Percentiles rank a stretch among this genome's conserved stretches.
Evolutionary conservation across 2,888 invertebrate species (phyloP).

Genomic region (Oligia strigilis): DNA sequence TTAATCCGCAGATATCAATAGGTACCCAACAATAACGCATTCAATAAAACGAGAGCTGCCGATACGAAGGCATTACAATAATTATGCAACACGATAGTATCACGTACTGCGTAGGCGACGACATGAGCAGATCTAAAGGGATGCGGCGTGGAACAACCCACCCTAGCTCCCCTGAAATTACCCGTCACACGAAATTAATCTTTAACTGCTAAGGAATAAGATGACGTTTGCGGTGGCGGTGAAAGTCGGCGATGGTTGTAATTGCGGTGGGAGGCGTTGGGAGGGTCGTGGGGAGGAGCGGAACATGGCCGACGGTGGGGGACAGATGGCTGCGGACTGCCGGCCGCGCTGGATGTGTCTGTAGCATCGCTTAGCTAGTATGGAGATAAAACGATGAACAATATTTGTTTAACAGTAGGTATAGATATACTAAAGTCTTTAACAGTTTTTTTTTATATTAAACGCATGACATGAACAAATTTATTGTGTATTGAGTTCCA

Average conservation of each 20-base stretch:
- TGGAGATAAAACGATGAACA: slow-evolving; percentile 12
- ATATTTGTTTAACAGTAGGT: slow-evolving; percentile 8
- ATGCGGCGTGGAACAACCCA: slow-evolving; percentile 83
- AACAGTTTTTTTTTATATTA: background rate
- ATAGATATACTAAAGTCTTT: background rate
- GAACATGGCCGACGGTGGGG: slow-evolving; percentile 87
- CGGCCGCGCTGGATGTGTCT: slow-evolving; percentile 75
- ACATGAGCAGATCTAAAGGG: slow-evolving; percentile 82
- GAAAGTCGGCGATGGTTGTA: slow-evolving; percentile 80
- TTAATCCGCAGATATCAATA: slow-evolving; percentile 46
- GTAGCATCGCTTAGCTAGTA: background rate
- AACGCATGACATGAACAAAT: slow-evolving; percentile 7
- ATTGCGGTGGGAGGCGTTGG: slow-evolving; percentile 88
- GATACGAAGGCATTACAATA: slow-evolving; percentile 73
- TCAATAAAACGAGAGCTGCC: slow-evolving; percentile 68
- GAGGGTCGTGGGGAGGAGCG: slow-evolving; percentile 88
- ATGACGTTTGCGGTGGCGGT: slow-evolving; percentile 81
- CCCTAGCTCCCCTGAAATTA: slow-evolving; percentile 73
- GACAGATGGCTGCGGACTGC: slow-evolving; percentile 83
- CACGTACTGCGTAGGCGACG: slow-evolving; percentile 84
- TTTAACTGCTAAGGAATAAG: slow-evolving; percentile 83
- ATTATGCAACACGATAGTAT: slow-evolving; percentile 73
- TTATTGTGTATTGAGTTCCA: background rate
- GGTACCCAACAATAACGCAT: slow-evolving; percentile 48
- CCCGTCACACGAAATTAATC: slow-evolving; percentile 82